Evolutionary conservation across 2,113 vertebrate species (phyloP), one percentile per base, ranked within the genome.

Genomic region (Bungarus multicinctus): DNA sequence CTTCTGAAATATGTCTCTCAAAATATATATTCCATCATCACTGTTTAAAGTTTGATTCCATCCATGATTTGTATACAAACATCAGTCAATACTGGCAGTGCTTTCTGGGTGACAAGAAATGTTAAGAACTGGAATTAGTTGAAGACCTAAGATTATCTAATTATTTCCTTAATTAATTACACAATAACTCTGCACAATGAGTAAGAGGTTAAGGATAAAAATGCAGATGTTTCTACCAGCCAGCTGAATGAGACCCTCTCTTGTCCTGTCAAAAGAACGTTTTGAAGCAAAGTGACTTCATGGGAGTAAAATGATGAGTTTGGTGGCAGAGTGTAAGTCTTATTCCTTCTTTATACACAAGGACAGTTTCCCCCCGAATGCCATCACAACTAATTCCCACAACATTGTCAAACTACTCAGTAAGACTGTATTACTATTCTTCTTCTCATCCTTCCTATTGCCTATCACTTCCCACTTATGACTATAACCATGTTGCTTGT

Each of bases 211-310:
- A 95, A 94, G 94, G 96, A 97, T 97, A 95, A 97, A 98, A 98
- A 98, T 97, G 97, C 98, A 98, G 97, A 97, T 98, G 97, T 98
- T 98, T 97, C 96, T 97, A 94, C 95, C 96, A 93, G 93, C 94
- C 74, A 0, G 94, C 94, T 97, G 97, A 97, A 97, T 96, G 96
- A 96, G 95, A 97, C 94, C 93, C 47, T 95, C 95, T 97, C 96
- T 97, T 97, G 97, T 97, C 97, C 97, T 96, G 96, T 97, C 97
- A 97, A 98, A 98, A 97, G 97, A 97, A 97, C 97, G 98, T 98
- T 98, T 98, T 97, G 96, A 98, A 97, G 97, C 97, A 96, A 98
- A 98, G 97, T 91, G 94, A 93, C 95, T 97, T 97, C 96, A 93
- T 74, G 96, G 96, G 96, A 97, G 96, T 96, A 95, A 95, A 97